Evolutionary conservation across 2,113 vertebrate genomes (phyloP).

Genomic region (Alces alces): DNA sequence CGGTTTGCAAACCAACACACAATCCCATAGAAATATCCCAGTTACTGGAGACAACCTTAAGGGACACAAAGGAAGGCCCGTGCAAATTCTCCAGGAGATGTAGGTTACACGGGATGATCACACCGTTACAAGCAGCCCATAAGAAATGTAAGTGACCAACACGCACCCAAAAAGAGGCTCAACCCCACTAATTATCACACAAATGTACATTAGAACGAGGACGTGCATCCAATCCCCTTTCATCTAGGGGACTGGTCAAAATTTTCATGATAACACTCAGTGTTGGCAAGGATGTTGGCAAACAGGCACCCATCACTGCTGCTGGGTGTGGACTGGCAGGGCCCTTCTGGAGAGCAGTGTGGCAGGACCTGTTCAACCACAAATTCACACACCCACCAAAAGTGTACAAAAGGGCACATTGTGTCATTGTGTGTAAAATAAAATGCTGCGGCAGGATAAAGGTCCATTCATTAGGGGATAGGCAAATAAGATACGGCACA

Average conservation of each 20-base stretch:
- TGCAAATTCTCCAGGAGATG: no score
- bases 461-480: background rate
- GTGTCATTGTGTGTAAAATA: background rate
- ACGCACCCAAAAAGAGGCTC: background rate
- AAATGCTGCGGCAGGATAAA: background rate
- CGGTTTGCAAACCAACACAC: background rate
- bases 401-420: background rate
- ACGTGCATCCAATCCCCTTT: background rate
- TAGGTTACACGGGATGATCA: background rate
- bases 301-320: rapidly evolving
- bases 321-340: background rate
- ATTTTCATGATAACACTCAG: background rate
- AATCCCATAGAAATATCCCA: background rate
- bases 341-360: background rate
- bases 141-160: no score
- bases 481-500: background rate
- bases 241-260: background rate
- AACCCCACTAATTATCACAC: no score
- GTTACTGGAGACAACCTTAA: rapidly evolving
- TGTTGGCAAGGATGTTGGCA: background rate
- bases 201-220: background rate
- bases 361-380: rapidly evolving
- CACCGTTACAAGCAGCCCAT: no score
- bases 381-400: background rate
- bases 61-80: background rate